Percentiles rank a stretch among this genome's conserved stretches.
phyloP scores from a whole-genome alignment of 2,888 invertebrate genomes.

The Dolomedes plantarius region DNA sequence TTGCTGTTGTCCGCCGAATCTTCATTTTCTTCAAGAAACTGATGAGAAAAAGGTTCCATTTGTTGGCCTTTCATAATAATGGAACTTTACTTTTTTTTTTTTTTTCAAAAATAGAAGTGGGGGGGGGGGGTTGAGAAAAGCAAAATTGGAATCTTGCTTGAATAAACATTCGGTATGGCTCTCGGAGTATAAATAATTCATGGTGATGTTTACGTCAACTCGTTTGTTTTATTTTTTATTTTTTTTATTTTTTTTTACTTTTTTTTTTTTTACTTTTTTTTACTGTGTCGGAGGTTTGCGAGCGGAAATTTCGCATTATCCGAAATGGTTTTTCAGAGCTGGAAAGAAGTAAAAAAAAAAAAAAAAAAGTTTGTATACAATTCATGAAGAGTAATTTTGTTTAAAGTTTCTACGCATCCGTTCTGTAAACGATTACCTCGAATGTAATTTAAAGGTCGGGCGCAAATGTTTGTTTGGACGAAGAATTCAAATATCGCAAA shows the following conservation, averaged over 20 bases:
- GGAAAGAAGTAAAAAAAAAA: conserved; percentile 3
- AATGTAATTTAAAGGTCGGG: conserved; percentile 55
- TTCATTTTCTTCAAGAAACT: conserved; percentile 65
- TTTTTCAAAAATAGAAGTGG: conserved; percentile 18
- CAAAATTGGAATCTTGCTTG: conserved; percentile 71
- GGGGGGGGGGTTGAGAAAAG: conserved; percentile 23
- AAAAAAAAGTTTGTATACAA: conserved; percentile 67
- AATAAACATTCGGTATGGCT: conserved; percentile 70
- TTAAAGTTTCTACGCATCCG: conserved; percentile 58
- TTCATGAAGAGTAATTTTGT: conserved; percentile 69
- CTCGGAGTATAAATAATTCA: conserved; percentile 71
- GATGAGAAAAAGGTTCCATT: conserved; percentile 71
- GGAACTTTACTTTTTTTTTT: conserved; percentile 40
- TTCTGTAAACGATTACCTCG: conserved; percentile 62
- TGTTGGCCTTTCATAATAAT: conserved; percentile 71
- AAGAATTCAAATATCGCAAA: background rate
- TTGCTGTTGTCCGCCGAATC: conserved; percentile 64
- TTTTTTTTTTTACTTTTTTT: conserved; percentile 23
- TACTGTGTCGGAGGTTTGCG: conserved; percentile 49
- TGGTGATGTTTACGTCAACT: conserved; percentile 70
- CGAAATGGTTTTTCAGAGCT: conserved; percentile 41
- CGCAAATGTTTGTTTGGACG: conserved; percentile 59
- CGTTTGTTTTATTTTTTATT: conserved; percentile 30
- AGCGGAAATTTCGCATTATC: conserved; percentile 71
- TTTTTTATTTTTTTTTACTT: conserved; percentile 33